These are phyloP conservation scores for Pharmacophagus antenor DNA, from an alignment of 2,888 invertebrate species.

Conservation along the genomic window DNA sequence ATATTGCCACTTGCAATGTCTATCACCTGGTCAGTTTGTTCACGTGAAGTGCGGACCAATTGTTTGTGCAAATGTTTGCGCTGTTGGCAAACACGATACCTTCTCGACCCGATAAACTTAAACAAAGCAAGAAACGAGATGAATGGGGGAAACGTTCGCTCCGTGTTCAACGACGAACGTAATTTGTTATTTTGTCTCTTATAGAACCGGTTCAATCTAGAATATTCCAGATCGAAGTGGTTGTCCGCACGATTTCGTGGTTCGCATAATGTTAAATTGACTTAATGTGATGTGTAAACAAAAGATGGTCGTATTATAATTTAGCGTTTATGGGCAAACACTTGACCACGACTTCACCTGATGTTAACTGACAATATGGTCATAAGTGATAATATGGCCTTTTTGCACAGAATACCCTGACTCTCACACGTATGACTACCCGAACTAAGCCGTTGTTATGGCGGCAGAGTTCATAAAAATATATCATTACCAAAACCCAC, in stretches of 20 bases:
- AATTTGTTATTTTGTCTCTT: neutral
- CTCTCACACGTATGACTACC: too few relatives aligned
- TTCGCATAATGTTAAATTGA: neutral
- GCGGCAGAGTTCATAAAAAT: too few relatives aligned
- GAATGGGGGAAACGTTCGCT: neutral
- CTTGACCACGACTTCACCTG: too few relatives aligned
- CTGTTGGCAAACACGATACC: slow-evolving; percentile 8
- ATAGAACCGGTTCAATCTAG: neutral
- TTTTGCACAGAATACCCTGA: too few relatives aligned
- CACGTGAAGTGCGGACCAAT: slow-evolving; percentile 18
- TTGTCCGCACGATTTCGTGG: too few relatives aligned
- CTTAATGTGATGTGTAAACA: neutral
- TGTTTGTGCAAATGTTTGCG: slow-evolving; percentile 18
- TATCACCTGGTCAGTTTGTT: slow-evolving; percentile 5
- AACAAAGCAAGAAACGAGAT: neutral
- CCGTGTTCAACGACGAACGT: neutral
- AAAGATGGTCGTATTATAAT: too few relatives aligned
- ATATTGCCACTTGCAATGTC: slow-evolving; percentile 1
- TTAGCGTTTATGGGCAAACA: too few relatives aligned
- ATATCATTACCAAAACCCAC: too few relatives aligned
- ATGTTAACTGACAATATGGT: too few relatives aligned
- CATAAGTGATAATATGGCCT: too few relatives aligned
- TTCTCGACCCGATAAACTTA: slow-evolving; percentile 9
- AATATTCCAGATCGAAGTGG: too few relatives aligned
- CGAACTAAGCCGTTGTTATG: too few relatives aligned